phyloP scores from a whole-genome alignment of 2,888 invertebrate species.

The Ptychoptera albimana region DNA sequence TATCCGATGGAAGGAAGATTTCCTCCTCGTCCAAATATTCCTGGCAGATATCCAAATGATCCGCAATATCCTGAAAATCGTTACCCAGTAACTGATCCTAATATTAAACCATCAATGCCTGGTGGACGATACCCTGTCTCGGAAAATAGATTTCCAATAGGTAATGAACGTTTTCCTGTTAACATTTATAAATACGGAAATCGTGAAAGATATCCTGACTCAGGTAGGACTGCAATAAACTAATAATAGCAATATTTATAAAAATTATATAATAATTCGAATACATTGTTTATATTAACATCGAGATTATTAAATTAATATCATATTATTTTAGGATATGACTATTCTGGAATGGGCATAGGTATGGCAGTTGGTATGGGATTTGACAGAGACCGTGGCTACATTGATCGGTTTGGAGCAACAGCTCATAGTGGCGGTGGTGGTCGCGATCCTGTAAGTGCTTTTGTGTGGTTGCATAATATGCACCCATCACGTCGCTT shows the following conservation, averaged over 20 bases:
- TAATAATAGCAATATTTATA: slow-evolving; percentile 6
- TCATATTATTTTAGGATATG: slow-evolving; percentile 8
- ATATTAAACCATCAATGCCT: slow-evolving; percentile 30
- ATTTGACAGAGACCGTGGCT: slow-evolving; percentile 17
- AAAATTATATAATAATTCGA: slow-evolving; percentile 1
- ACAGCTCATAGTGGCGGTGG: slow-evolving; percentile 16
- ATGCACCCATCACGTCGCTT: too few species aligned
- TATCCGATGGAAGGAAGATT: slow-evolving; percentile 8
- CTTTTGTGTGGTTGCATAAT: too few species aligned
- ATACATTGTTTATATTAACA: background rate
- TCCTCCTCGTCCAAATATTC: slow-evolving; percentile 10
- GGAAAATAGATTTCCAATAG: slow-evolving; percentile 37
- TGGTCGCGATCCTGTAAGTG: slow-evolving; percentile 15
- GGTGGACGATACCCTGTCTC: slow-evolving; percentile 35
- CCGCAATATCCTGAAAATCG: slow-evolving; percentile 21
- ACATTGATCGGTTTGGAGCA: slow-evolving; percentile 15
- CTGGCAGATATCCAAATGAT: slow-evolving; percentile 17
- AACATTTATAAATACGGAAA: slow-evolving; percentile 35
- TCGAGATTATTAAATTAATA: slow-evolving; percentile 3
- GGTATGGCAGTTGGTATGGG: slow-evolving; percentile 22
- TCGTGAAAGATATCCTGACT: slow-evolving; percentile 31
- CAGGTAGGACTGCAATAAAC: slow-evolving; percentile 28
- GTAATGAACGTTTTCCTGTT: slow-evolving; percentile 32
- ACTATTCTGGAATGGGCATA: slow-evolving; percentile 22
- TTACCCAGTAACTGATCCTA: slow-evolving; percentile 30